Evolutionary conservation across 1,140 invertebrate species (phyloP), one percentile per base, ranked within the genome.

Genomic region (Cyrtorhinus lividipennis): DNA sequence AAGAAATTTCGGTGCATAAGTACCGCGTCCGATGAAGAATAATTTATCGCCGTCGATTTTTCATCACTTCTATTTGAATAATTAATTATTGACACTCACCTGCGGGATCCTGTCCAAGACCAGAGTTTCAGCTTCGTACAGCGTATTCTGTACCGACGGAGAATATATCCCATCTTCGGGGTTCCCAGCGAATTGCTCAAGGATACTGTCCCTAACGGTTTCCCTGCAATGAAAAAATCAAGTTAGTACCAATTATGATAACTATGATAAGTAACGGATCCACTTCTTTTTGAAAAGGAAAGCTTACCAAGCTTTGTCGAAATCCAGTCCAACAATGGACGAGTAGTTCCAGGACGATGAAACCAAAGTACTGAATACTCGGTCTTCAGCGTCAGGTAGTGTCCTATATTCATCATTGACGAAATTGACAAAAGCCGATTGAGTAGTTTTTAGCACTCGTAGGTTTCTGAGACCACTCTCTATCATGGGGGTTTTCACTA

Each of bases 341-440:
- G 80, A 81, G 69, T 85, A 89, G 22, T 80, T 76, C 86, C 86
- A 89, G 18, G 78, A 77, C 3, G 83, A 80, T 59, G 81, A 79
- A 1, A 89, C 83, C 13, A 85, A 74, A 0, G 86, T 89, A 73
- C 84, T 87, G 67, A 79, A 80, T 65, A 87, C 81, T 62, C 86
- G 75, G 72, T 88, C 86, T n/a, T 82, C 78, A 30, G 80, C 77
- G 73, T 87, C 85, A 0, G 83, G 78, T 15, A 88, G 72, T 0
- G 84, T 84, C 23, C 84, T 79, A 67, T 82, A 88, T 66, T 87
- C 85, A 67, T 88, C 86, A 70, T 83, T 79, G 23, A 86, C 79
- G 68, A 88, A 88, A 71, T 87, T 82, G 1, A 80, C 81, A 70
- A 89, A 89, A 3, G 85, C 80, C 1, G 85, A 87, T 69, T 87